These are phyloP conservation scores for Chesias legatella DNA, from an alignment of 2,888 invertebrate species.

Conservation along the genomic window DNA sequence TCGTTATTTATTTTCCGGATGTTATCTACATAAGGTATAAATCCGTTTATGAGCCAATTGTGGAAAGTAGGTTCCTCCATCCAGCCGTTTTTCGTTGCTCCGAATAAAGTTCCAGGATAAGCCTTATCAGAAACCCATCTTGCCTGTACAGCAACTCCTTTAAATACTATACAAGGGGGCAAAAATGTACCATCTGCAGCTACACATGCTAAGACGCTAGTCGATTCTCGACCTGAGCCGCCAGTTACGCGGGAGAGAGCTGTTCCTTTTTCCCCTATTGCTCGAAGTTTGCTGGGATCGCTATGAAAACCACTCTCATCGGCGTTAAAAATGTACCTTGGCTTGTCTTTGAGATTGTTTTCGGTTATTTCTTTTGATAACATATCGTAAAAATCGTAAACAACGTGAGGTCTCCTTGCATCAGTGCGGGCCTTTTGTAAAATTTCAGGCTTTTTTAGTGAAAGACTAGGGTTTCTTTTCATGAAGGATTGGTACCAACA, in stretches of 20 bases:
- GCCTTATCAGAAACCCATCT: constrained; percentile 4
- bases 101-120: constrained; percentile 8
- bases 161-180: constrained; percentile 8
- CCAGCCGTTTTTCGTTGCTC: constrained; percentile 9
- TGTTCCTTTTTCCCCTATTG: constrained; percentile 6
- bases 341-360: constrained; percentile 6
- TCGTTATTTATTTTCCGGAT: no score
- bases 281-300: no score
- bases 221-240: constrained; percentile 7
- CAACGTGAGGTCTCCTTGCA: constrained; percentile 4
- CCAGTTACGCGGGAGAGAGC: constrained; percentile 7
- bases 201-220: constrained; percentile 6
- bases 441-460: no score
- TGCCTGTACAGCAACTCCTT: constrained; percentile 2
- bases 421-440: no score
- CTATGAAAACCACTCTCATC: constrained; percentile 6
- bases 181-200: constrained; percentile 3
- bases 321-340: constrained; percentile 6
- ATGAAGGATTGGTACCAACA: no score
- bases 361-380: constrained; percentile 2
- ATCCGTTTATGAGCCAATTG: constrained; percentile 5
- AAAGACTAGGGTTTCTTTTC: no score
- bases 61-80: constrained; percentile 7
- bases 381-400: constrained; percentile 5
- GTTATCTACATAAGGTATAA: no score